Conservation (phyloP, 2,888 invertebrate species). For the Taenaris catops region DNA sequence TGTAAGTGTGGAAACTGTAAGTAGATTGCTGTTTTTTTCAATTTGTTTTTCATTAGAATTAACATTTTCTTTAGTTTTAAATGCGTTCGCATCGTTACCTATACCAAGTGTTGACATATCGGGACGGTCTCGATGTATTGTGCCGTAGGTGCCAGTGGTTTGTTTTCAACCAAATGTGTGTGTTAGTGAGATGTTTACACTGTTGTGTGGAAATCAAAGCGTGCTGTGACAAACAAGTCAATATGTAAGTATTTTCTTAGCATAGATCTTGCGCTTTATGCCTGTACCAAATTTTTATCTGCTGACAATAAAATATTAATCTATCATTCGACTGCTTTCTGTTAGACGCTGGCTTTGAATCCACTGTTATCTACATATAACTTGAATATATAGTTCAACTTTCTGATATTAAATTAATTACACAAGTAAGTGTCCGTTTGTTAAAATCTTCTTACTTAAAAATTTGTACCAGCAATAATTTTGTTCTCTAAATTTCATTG, state of each 20-base stretch:
- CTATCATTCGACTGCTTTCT: constrained; percentile 6
- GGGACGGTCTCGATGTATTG: constrained; percentile 13
- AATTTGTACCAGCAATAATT: too few relatives aligned
- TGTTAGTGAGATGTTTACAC: constrained; percentile 34
- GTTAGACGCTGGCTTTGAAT: constrained; percentile 10
- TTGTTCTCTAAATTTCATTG: too few relatives aligned
- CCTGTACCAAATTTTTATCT: constrained; percentile 49
- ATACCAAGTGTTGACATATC: constrained; percentile 20
- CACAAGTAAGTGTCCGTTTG: too few relatives aligned
- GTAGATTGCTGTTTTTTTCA: constrained; percentile 44
- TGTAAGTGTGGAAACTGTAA: constrained; percentile 36
- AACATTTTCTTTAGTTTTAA: constrained; percentile 26
- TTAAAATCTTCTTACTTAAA: too few relatives aligned
- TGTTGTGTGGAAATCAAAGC: constrained; percentile 48
- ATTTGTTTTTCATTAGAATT: constrained; percentile 24
- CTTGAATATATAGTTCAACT: too few relatives aligned
- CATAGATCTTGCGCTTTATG: constrained; percentile 52
- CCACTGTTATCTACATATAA: too few relatives aligned
- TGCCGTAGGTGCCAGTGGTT: constrained; percentile 12
- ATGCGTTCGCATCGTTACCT: constrained; percentile 17
- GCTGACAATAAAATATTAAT: constrained; percentile 52
- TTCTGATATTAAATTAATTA: too few relatives aligned
- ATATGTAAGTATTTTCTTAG: constrained; percentile 61
- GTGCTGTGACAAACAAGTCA: constrained; percentile 77
- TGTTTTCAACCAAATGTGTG: constrained; percentile 17